phyloP scores from a whole-genome alignment of 2,113 vertebrate genomes.

The Barbus barbus region DNA sequence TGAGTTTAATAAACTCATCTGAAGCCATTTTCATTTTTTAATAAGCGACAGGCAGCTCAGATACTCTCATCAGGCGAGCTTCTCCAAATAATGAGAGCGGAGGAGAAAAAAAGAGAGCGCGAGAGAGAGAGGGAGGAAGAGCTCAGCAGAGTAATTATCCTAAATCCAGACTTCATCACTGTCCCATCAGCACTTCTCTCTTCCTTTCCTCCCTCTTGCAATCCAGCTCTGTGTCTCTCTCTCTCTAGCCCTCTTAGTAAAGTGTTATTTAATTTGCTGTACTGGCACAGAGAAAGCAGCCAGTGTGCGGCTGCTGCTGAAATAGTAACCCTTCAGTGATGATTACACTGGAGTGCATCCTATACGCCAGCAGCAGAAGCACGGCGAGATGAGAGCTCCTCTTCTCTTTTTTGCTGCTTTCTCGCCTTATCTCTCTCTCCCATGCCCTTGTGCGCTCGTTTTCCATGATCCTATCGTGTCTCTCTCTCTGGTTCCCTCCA shows the following conservation, averaged over 20 bases:
- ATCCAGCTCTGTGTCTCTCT: constrained; percentile 28
- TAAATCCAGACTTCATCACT: constrained; percentile 73
- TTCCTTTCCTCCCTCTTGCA: constrained; percentile 20
- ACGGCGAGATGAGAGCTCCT: constrained; percentile 36
- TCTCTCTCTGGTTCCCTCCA: constrained; percentile 15
- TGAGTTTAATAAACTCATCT: constrained; percentile 74
- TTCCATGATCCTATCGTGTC: constrained; percentile 19
- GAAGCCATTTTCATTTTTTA: constrained; percentile 72
- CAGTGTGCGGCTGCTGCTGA: constrained; percentile 69
- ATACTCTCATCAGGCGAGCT: constrained; percentile 68
- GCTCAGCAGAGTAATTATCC: constrained; percentile 73
- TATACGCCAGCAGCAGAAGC: constrained; percentile 33
- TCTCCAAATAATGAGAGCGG: constrained; percentile 72
- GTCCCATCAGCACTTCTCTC: constrained; percentile 69
- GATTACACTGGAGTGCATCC: constrained; percentile 45
- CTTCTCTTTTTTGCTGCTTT: constrained; percentile 24
- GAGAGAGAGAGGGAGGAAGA: constrained; percentile 38
- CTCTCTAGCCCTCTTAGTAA: constrained; percentile 42
- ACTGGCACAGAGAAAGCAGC: constrained; percentile 71
- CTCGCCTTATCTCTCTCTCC: constrained; percentile 20
- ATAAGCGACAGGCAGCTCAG: constrained; percentile 77
- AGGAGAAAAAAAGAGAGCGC: constrained; percentile 47
- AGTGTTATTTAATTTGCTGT: constrained; percentile 58
- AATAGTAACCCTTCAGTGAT: constrained; percentile 61
- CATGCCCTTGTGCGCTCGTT: constrained; percentile 12